Conservation (phyloP, 2,888 invertebrate genomes). For the Magallana nippona region DNA sequence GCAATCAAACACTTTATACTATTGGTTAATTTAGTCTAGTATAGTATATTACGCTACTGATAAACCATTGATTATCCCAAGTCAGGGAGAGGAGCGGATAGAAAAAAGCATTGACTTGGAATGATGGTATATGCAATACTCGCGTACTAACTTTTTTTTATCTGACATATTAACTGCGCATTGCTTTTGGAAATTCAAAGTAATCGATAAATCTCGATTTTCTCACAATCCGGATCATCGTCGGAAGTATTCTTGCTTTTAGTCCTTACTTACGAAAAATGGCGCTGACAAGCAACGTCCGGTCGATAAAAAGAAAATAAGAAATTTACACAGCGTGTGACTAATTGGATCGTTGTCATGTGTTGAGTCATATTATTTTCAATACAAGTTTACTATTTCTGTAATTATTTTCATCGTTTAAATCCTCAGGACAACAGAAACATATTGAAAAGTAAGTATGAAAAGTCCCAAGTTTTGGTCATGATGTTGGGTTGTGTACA, state of each 20-base stretch:
- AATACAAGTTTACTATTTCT: background rate
- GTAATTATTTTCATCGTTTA: background rate
- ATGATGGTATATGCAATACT: no score
- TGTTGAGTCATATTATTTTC: constrained; percentile 19
- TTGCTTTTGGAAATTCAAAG: no score
- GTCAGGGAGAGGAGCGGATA: no score
- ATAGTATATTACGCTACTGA: no score
- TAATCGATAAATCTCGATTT: no score
- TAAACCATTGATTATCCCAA: no score
- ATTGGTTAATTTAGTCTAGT: no score
- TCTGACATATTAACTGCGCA: no score
- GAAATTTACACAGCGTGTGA: constrained; percentile 34
- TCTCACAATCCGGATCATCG: background rate
- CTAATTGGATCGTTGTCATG: constrained; percentile 33
- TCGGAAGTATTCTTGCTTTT: background rate
- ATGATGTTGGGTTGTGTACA: constrained; percentile 5
- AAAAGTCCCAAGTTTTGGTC: constrained; percentile 19
- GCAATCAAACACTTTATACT: no score
- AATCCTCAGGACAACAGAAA: background rate
- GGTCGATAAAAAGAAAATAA: constrained; percentile 37
- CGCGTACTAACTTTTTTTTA: no score
- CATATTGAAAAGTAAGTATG: constrained; percentile 20
- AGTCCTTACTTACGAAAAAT: constrained; percentile 29
- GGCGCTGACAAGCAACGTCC: constrained; percentile 28
- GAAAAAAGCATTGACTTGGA: no score